Evolutionary conservation across 92 coral and sea anemone species (phyloP).

Genomic region (Actinostola sp.): DNA sequence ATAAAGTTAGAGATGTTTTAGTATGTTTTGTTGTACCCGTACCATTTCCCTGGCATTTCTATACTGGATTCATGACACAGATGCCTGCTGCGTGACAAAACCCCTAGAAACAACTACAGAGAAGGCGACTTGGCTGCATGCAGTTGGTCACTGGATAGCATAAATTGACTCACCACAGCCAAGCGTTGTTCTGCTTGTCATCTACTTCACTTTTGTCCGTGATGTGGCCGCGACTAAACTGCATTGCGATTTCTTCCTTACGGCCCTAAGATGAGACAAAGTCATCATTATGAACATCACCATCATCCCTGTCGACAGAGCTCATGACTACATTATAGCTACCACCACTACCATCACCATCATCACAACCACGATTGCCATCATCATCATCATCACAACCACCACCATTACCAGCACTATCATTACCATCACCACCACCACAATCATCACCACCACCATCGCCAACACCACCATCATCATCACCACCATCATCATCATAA

Average conservation of each 20-base stretch:
- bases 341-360: neutral
- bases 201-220: conserved; percentile 66
- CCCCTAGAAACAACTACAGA: too few relatives aligned
- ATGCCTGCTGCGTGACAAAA: too few relatives aligned
- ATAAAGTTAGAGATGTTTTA: too few relatives aligned
- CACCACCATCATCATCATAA: neutral
- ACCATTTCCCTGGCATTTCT: too few relatives aligned
- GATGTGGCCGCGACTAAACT: conserved; percentile 84
- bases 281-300: neutral
- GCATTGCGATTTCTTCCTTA: conserved; percentile 83
- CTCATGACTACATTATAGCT: neutral
- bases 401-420: neutral
- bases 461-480: neutral
- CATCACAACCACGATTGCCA: neutral
- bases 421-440: neutral
- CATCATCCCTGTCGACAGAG: neutral
- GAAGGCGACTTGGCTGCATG: too few relatives aligned
- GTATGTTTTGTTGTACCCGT: too few relatives aligned
- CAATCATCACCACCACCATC: neutral
- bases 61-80: too few relatives aligned
- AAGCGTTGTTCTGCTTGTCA: conserved; percentile 62
- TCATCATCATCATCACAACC: conserved; percentile 1
- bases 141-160: too few relatives aligned
- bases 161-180: conserved; percentile 76
- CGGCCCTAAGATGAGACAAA: conserved; percentile 68